A percentile compares a stretch with the other conserved stretches of the same genome.
These are phyloP conservation scores for Furnarius figulus DNA, from an alignment of 2,113 vertebrate species.

Conservation along the genomic window DNA sequence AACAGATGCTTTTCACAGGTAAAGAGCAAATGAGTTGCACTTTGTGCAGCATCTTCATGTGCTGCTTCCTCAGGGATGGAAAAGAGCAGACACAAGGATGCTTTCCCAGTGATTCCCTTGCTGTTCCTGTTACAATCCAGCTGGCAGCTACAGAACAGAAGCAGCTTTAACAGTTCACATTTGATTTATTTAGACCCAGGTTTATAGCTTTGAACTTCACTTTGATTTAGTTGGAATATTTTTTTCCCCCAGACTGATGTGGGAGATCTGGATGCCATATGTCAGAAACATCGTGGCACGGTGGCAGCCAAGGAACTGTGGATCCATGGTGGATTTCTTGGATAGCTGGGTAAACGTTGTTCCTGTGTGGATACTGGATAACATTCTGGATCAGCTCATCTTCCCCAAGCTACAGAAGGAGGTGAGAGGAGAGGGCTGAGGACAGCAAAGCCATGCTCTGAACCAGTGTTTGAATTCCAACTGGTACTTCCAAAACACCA, in stretches of 20 bases:
- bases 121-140: neutral
- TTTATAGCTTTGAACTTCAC: neutral
- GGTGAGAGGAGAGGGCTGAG: slow-evolving; percentile 50
- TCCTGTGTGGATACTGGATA: slow-evolving; percentile 90
- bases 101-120: neutral
- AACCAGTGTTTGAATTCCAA: neutral
- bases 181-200: neutral
- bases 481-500: fast-evolving
- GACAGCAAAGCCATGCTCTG: neutral
- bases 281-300: slow-evolving; percentile 82
- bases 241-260: slow-evolving; percentile 82
- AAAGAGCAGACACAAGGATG: neutral
- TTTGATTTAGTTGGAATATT: neutral
- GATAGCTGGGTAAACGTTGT: slow-evolving; percentile 90
- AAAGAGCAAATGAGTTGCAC: neutral
- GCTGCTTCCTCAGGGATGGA: neutral
- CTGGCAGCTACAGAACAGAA: neutral
- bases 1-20: slow-evolving; percentile 96
- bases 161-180: neutral
- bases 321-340: slow-evolving; percentile 93
- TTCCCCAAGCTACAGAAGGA: slow-evolving; percentile 96
- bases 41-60: neutral
- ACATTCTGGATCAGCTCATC: slow-evolving; percentile 92
- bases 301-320: slow-evolving; percentile 93
- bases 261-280: slow-evolving; percentile 95